Conservation (phyloP, 1,140 invertebrate genomes). For the Pararge aegeria region DNA sequence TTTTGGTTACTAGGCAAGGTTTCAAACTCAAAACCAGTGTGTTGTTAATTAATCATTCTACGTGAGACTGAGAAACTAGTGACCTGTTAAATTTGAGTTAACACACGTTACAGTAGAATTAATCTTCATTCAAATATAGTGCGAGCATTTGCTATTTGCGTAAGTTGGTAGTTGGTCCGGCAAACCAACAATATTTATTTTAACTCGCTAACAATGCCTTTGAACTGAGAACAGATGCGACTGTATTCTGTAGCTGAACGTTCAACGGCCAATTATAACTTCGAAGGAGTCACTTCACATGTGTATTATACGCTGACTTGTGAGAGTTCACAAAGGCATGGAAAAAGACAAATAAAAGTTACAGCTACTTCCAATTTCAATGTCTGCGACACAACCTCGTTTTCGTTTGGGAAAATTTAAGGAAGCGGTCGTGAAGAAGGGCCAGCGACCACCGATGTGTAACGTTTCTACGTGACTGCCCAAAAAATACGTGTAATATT, state of each 20-base stretch:
- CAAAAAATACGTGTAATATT: too few relatives aligned
- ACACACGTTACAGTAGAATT: too few relatives aligned
- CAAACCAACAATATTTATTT: constrained; percentile 18
- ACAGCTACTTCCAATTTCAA: constrained; percentile 17
- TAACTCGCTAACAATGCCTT: constrained; percentile 17
- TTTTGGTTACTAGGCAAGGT: too few relatives aligned
- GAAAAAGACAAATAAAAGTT: constrained; percentile 22
- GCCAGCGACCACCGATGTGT: too few relatives aligned
- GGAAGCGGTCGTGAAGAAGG: background rate
- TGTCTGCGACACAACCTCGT: constrained; percentile 8
- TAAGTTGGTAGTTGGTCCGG: background rate
- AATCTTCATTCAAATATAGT: background rate
- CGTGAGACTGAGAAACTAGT: too few relatives aligned
- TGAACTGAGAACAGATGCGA: constrained; percentile 8
- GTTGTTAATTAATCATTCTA: too few relatives aligned
- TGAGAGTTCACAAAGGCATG: constrained; percentile 19
- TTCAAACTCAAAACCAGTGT: too few relatives aligned
- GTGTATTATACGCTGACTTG: constrained; percentile 16
- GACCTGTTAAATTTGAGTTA: too few relatives aligned
- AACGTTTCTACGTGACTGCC: too few relatives aligned
- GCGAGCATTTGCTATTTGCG: background rate
- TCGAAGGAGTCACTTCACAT: constrained; percentile 19
- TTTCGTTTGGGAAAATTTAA: constrained; percentile 17
- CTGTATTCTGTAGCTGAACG: constrained; percentile 11
- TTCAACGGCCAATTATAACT: constrained; percentile 24